These are phyloP conservation scores for Cheilosia scutellata DNA, from an alignment of 2,888 invertebrate species.

Conservation along the genomic window DNA sequence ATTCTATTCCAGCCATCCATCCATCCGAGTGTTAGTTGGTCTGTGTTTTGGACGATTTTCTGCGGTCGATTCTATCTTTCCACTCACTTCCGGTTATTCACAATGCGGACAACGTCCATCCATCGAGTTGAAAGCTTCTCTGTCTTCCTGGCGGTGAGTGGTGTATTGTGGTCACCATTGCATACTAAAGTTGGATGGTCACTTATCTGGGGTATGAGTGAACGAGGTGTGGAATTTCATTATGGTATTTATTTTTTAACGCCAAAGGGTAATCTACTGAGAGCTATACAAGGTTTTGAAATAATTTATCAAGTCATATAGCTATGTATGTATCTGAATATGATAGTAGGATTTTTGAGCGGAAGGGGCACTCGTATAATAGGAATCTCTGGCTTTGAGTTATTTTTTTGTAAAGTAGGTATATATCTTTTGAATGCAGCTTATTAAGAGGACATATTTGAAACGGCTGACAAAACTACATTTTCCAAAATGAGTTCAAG, in stretches of 20 bases:
- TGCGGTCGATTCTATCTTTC: conserved; percentile 34
- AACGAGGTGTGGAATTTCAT: neutral
- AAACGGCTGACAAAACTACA: too few species aligned
- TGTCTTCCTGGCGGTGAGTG: conserved; percentile 20
- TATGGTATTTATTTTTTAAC: conserved; percentile 1
- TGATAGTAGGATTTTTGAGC: too few species aligned
- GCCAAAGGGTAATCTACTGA: neutral
- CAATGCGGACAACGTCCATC: conserved; percentile 39
- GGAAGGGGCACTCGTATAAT: too few species aligned
- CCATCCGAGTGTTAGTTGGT: conserved; percentile 13
- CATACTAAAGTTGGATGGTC: conserved; percentile 10
- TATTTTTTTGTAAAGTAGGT: too few species aligned
- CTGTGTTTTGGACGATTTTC: conserved; percentile 41
- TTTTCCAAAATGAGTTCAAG: too few species aligned
- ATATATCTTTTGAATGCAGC: too few species aligned
- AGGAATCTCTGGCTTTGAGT: too few species aligned
- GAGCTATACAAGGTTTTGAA: neutral
- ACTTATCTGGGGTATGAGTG: neutral
- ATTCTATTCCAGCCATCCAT: conserved; percentile 10
- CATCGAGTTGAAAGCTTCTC: conserved; percentile 54
- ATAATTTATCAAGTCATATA: conserved; percentile 13
- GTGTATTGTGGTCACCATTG: conserved; percentile 34
- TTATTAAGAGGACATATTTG: too few species aligned
- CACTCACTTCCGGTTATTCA: conserved; percentile 31
- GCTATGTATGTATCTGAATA: neutral